Evolutionary conservation across 2,113 vertebrate species (phyloP), one percentile per base, ranked within the genome.

Genomic region (Catagonus wagneri): DNA sequence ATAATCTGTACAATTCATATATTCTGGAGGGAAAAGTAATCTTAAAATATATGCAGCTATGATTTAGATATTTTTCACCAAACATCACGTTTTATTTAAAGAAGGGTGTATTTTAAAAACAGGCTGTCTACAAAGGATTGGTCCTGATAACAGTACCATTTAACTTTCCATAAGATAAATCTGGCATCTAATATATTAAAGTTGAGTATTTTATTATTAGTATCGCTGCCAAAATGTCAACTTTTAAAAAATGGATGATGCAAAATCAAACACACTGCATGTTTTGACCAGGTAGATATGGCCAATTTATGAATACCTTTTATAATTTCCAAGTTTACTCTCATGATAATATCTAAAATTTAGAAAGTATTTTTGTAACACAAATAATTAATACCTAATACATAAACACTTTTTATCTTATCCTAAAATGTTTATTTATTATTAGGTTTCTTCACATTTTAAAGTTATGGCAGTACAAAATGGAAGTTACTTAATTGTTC

Each of bases 301-400:
- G n/a, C 15, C 79, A 78, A 83, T 71, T 13, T 66, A 32, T 88
- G 27, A 74, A 27, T 69, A 11, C 2, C 20, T 86, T 63, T 61
- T 14, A 23, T 68, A 83, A 90, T 76, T 54, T 83, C 16, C 85
- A 84, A 6, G 10, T 89, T 93, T 27, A 69, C 15, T 88, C 5
- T 75, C 15, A 80, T 15, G 19, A 74, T 22, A 66, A 4, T 7
- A 54, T 39, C 39, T 75, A 58, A 87, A 92, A 81, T 4, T 20
- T 72, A 76, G 14, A 56, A 65, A 66, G 14, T 60, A 89, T 44
- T 83, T 94, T 92, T 83, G 29, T 71, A 93, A 81, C 69, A 74
- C 22, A 63, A 94, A 85, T 56, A 72, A 74, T 81, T 19, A 91
- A 83, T 61, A 89, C 7, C 23, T 17, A 23, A 83, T 86, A 91